Evolutionary conservation across 2,888 invertebrate genomes (phyloP).

Genomic region (Limnephilus auricula): DNA sequence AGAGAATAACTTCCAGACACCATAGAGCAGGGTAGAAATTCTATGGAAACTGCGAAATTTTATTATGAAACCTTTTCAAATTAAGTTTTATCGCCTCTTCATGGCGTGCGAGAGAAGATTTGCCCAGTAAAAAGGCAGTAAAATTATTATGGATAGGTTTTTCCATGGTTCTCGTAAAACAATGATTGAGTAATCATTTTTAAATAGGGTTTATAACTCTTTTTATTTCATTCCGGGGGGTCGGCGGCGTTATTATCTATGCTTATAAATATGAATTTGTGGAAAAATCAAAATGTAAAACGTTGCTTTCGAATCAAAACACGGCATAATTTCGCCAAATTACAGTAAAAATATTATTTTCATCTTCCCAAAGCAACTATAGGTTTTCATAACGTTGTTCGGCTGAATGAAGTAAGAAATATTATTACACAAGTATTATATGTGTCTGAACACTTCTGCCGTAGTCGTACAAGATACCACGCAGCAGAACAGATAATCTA

Average conservation of each 20-base stretch:
- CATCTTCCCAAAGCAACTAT: not conserved
- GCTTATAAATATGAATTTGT: not conserved
- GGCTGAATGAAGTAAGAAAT: not conserved
- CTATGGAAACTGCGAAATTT: not conserved
- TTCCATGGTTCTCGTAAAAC: not conserved
- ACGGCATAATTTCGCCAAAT: not conserved
- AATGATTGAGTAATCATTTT: slow-evolving; percentile 2
- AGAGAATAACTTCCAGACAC: not conserved
- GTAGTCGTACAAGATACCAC: too few relatives aligned
- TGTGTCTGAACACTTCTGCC: too few relatives aligned
- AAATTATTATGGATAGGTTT: not conserved
- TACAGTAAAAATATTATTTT: too few relatives aligned
- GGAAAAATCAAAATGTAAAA: not conserved
- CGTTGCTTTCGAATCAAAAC: not conserved
- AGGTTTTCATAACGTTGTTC: not conserved
- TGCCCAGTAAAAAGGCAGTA: not conserved
- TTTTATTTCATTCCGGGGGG: not conserved
- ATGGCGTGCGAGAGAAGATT: not conserved
- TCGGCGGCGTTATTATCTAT: not conserved
- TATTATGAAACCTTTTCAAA: not conserved
- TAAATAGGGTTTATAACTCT: not conserved
- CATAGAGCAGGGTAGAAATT: not conserved
- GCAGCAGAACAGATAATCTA: too few relatives aligned
- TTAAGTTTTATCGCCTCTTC: not conserved
- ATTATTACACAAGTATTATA: too few relatives aligned